Evolutionary conservation across 2,113 vertebrate genomes (phyloP), one percentile per base, ranked within the genome.

Genomic region (Syrmaticus mikado): DNA sequence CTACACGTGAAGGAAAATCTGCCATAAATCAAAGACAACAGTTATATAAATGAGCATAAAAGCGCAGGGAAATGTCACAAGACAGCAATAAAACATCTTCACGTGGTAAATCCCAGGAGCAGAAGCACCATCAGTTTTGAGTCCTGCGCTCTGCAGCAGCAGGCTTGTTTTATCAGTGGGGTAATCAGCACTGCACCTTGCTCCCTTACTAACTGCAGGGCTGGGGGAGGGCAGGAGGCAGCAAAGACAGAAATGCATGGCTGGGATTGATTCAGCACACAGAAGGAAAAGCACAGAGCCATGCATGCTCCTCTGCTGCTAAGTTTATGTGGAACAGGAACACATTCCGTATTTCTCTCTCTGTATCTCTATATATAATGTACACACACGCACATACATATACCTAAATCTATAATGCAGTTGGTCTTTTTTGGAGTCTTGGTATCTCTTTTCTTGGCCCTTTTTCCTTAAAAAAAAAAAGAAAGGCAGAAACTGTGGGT

Each of bases 21-120:
- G 41, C 11, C 50, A 32, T 94, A 93, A 95, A 96, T 95, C 92
- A 96, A 77, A 87, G 80, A 68, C 93, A 96, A 80, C 77, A 83
- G 89, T 85, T 89, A 85, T 53, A 94, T 73, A 92, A 96, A 94
- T 90, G 94, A 92, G 81, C 52, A 89, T 91, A 78, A 93, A 95
- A 85, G 92, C 27, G 58, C 87, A 89, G 72, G 65, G 72, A 90
- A 94, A 95, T 87, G 91, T 91, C 94, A 95, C 57, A 75, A 94
- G 78, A 79, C 5, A 92, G 74, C 71, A 87, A 92, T 92, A 93
- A 96, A 93, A 46, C 50, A 74, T 85, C 81, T 91, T 84, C 77
- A 78, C 94, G 84, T 38, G 81, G 92, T 87, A 94, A 92, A 93
- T 92, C 94, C 81, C 41, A 9, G 50, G 64, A 87, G 86, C 86